A percentile compares a stretch with the other conserved stretches of the same genome.
phyloP scores from a whole-genome alignment of 2,113 vertebrate genomes.

The Microcebus lehilahytsara region DNA sequence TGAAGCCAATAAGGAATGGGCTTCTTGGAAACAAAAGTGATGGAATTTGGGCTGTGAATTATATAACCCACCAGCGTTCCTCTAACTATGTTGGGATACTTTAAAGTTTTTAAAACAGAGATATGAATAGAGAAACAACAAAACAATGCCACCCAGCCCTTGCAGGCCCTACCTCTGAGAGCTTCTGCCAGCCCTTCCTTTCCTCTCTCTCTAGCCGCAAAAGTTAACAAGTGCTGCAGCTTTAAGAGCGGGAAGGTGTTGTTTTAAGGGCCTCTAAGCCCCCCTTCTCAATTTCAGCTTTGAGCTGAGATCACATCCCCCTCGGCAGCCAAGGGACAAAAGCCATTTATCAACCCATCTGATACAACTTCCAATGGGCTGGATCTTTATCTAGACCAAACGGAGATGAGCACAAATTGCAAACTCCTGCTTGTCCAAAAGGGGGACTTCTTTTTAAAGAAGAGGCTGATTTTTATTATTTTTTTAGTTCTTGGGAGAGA shows the following conservation, averaged over 20 bases:
- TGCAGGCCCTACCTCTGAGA: background rate
- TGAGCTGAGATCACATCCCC: slow-evolving; percentile 71
- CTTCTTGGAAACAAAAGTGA: slow-evolving; percentile 63
- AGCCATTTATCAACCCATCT: slow-evolving; percentile 82
- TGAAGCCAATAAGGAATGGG: slow-evolving; percentile 55
- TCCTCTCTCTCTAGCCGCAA: background rate
- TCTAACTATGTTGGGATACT: background rate
- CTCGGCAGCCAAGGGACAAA: slow-evolving; percentile 78
- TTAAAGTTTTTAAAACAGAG: background rate
- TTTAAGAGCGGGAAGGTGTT: slow-evolving; percentile 65
- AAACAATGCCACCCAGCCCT: background rate
- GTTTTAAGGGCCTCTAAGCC: slow-evolving; percentile 67
- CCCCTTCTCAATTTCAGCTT: slow-evolving; percentile 74
- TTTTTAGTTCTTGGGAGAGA: background rate
- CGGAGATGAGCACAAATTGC: background rate
- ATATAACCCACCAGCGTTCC: slow-evolving; percentile 50
- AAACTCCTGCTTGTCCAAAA: background rate
- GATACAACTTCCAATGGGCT: slow-evolving; percentile 77
- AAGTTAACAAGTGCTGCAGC: slow-evolving; percentile 11
- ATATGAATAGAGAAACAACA: background rate
- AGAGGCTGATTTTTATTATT: background rate
- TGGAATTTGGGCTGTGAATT: slow-evolving; percentile 44
- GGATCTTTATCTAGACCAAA: slow-evolving; percentile 79
- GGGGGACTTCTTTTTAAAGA: background rate
- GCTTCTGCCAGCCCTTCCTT: background rate